Evolutionary conservation across 2,797 vertebrate species (phyloP), one percentile per base, ranked within the genome.

Genomic region (Poecilia velifera): DNA sequence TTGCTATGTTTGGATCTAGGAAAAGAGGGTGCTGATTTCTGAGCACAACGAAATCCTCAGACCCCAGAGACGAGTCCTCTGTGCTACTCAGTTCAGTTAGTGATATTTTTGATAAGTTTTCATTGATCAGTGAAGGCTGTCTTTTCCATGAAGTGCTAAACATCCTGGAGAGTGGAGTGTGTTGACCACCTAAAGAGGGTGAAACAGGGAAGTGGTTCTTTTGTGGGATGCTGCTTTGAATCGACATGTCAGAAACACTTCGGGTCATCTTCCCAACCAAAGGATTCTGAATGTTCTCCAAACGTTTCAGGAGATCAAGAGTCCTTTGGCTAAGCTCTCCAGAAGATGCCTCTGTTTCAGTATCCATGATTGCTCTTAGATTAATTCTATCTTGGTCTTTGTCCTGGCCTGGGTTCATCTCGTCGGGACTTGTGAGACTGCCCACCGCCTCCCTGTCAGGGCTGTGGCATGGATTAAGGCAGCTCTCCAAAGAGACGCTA

Each of bases 291-390:
- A 99, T 98, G 90, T 98, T 97, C 92, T 99, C 98, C 87, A 99
- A 95, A 43, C 98, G 97, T 84, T 97, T 97, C 76, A 99, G 93
- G 82, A 99, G 97, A 81, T 99, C 98, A n/a, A 99, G 94, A 41
- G 98, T 99, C 88, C 98, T 97, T 84, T 97, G 96, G 91, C 98
- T 99, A 80, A 99, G 96, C 87, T 99, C 97, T 77, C 97, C 98
- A 3, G 97, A 96, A 6, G 89, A 82, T 0, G 72, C 36, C 1
- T 87, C 87, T 4, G 20, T 14, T 6, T 73, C 76, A 7, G 1
- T 7, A 1, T 41, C 36, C 41, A 64, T 96, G 92, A 75, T 94
- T 91, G 51, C 13, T 39, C 3, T 95, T 74, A 95, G 83, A 57
- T 75, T 68, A 90, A 94, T 80, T 93, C 92, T 91, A 85, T 95